Evolutionary conservation across 2,888 invertebrate species (phyloP), one percentile per base, ranked within the genome.

Genomic region (Orthosia incerta): DNA sequence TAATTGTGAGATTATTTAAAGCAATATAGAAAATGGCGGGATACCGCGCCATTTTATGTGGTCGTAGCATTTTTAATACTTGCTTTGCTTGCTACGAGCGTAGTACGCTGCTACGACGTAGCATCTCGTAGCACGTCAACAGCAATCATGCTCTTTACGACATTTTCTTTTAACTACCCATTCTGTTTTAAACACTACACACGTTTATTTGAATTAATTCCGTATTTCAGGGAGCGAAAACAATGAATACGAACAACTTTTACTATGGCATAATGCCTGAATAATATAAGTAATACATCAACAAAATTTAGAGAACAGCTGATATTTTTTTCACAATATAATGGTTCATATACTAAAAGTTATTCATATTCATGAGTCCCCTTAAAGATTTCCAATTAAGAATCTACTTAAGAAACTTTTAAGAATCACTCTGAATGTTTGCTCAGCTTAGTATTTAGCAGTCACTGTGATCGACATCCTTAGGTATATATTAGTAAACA

Each of bases 401-500:
- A 31, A 51, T 50, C n/a, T 7, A n/a, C 51, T 1, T 50, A 18
- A 50, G 1, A 50, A 50, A 26, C 1, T 26, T 31, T 31, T 31
- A 31, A 31, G 26, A 31, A 31, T 31, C 26, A 31, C 26, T 31
- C 3, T 7, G 31, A 5, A 31, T 7, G 9, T 11, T 26, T 26
- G 13, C 4, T 56, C 2, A 23, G 46, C 31, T 26, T 13, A 2
- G n/a, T n/a, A n/a, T n/a, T n/a, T n/a, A 23, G 23, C 39, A 23
- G 55, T 71, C 62, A 60, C 55, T 46, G 62, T 48, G 11, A 53
- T 59, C 64, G 20, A 73, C 51, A 4, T 66, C 23, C 23, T 39
- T 75, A 74, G 31, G 5, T 13, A 60, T 62, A n/a, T 76, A 66
- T 77, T 85, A 90, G 85, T 85, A 83, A 88, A 76, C 86, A 85